Percentiles rank a stretch among this genome's conserved stretches.
Conservation (phyloP, 2,888 invertebrate species). For the Limenitis camilla region DNA sequence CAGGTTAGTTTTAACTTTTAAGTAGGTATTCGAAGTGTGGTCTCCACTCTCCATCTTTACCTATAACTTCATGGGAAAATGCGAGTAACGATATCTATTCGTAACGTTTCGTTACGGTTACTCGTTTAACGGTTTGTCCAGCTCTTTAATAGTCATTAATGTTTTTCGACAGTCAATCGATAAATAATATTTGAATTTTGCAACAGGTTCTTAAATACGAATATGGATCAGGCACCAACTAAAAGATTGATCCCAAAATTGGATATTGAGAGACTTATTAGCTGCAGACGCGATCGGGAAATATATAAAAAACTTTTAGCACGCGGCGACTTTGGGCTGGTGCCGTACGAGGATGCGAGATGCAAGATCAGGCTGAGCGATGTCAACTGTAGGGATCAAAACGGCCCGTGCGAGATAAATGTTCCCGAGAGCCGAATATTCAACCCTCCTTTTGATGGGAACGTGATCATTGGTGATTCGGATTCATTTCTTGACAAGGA, state of each 20-base stretch:
- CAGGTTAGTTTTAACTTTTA: no score
- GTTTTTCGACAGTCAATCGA: no score
- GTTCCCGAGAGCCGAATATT: constrained; percentile 46
- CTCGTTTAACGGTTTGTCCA: no score
- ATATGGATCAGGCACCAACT: no score
- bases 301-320: constrained; percentile 50
- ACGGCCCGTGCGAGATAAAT: constrained; percentile 45
- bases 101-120: no score
- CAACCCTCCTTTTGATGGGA: constrained; percentile 52
- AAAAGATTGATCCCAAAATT: constrained; percentile 35
- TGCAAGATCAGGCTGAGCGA: constrained; percentile 53
- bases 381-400: constrained; percentile 40
- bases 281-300: constrained; percentile 49
- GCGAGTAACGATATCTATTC: no score
- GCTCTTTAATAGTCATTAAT: no score
- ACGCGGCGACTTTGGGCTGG: constrained; percentile 55
- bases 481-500: constrained; percentile 67
- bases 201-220: no score
- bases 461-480: constrained; percentile 65
- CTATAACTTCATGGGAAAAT: no score
- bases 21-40: no score
- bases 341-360: constrained; percentile 62
- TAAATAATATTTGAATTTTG: no score
- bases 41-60: no score
- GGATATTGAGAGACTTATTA: constrained; percentile 44